These are phyloP conservation scores for Stichodactyla mertensii DNA, from an alignment of 64 coral and sea anemone species.

Conservation along the genomic window DNA sequence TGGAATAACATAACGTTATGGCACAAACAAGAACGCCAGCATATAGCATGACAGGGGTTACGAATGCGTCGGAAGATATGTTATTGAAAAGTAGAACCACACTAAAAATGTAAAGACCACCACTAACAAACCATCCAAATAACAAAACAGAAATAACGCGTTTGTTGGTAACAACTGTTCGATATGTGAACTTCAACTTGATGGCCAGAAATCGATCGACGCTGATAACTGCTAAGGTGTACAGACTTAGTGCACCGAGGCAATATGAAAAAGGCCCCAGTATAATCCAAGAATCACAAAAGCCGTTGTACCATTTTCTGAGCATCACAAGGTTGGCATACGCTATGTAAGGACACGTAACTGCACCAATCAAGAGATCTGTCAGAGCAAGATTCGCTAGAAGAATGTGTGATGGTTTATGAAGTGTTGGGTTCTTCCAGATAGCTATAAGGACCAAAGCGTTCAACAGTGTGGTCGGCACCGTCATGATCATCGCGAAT, in stretches of 20 bases:
- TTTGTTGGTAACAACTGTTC: not conserved
- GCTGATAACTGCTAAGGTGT: not conserved
- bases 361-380: not conserved
- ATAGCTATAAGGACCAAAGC: slow-evolving; percentile 3
- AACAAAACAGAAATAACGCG: not conserved
- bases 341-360: not conserved
- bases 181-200: not conserved
- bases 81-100: not conserved
- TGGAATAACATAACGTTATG: not conserved
- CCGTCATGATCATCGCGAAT: not conserved
- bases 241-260: not conserved
- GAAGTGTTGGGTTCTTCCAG: slow-evolving; percentile 2
- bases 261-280: not conserved
- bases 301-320: not conserved
- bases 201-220: slow-evolving; percentile 1
- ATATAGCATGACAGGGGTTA: not conserved
- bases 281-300: not conserved
- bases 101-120: not conserved
- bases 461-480: slow-evolving; percentile 17
- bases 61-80: not conserved
- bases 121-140: not conserved
- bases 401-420: slow-evolving; percentile 22
- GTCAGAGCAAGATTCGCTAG: slow-evolving; percentile 28
- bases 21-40: not conserved
- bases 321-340: not conserved